A percentile compares a stretch with the other conserved stretches of the same genome.
These are phyloP conservation scores for Pseudoatta argentina DNA, from an alignment of 1,140 invertebrate species.

Conservation along the genomic window DNA sequence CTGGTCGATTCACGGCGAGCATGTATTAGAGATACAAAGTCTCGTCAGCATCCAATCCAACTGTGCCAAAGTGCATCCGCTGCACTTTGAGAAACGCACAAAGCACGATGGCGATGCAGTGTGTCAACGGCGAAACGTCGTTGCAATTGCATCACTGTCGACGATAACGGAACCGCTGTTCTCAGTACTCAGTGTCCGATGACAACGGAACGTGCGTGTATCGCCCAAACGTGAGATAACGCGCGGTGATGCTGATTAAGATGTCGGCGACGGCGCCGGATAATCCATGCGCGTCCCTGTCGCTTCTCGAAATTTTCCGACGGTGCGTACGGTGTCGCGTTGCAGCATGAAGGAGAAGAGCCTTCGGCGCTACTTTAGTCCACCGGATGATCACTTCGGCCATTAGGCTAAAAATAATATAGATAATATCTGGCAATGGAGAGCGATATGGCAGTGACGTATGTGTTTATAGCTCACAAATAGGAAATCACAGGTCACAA, in stretches of 20 bases:
- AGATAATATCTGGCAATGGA: slow-evolving; percentile 1
- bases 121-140: background rate
- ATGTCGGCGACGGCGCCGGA: slow-evolving; percentile 49
- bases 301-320: slow-evolving; percentile 52
- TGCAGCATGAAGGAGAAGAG: background rate
- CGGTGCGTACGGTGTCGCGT: slow-evolving; percentile 46
- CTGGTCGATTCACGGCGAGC: background rate
- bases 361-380: background rate
- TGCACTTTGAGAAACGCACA: slow-evolving; percentile 53
- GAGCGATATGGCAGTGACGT: background rate
- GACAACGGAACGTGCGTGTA: slow-evolving; percentile 52
- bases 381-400: background rate
- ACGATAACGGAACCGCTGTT: slow-evolving; percentile 57
- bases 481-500: background rate
- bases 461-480: background rate
- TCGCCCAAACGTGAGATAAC: slow-evolving; percentile 58
- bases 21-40: slow-evolving; percentile 17
- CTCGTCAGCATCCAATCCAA: slow-evolving; percentile 47
- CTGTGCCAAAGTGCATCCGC: slow-evolving; percentile 41
- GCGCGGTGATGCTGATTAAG: slow-evolving; percentile 55
- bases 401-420: slow-evolving; percentile 37
- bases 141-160: slow-evolving; percentile 8
- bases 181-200: slow-evolving; percentile 47
- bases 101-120: background rate
- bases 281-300: slow-evolving; percentile 1